phyloP scores from a whole-genome alignment of 2,888 invertebrate species.

The Ischnus inquisitorius region DNA sequence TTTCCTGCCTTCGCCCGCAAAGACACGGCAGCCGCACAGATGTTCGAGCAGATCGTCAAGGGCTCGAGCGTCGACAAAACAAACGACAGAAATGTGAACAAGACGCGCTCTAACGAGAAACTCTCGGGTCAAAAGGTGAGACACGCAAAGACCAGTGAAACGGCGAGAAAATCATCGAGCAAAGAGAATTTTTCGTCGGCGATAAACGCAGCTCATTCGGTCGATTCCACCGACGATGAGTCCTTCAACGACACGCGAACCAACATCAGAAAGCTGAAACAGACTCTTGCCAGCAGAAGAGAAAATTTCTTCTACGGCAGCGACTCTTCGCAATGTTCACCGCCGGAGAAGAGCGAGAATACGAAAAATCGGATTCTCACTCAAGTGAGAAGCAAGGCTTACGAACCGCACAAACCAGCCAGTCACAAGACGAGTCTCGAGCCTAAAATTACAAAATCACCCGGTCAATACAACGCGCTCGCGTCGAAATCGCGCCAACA shows the following conservation, averaged over 20 bases:
- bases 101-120: constrained; percentile 44
- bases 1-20: constrained; percentile 13
- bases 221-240: constrained; percentile 71
- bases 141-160: constrained; percentile 7
- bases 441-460: constrained; percentile 75
- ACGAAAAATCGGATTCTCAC: constrained; percentile 61
- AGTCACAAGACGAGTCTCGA: constrained; percentile 79
- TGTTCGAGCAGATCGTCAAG: constrained; percentile 36
- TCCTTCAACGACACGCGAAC: constrained; percentile 70
- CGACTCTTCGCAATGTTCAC: constrained; percentile 64
- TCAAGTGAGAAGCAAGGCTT: constrained; percentile 72
- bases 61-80: constrained; percentile 16
- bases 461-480: constrained; percentile 71
- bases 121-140: constrained; percentile 1
- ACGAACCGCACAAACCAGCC: constrained; percentile 80
- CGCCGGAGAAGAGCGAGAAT: constrained; percentile 61
- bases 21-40: not conserved
- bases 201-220: constrained; percentile 48
- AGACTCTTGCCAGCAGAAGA: constrained; percentile 74
- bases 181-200: constrained; percentile 39
- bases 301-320: constrained; percentile 77
- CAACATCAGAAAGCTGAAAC: constrained; percentile 75
- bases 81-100: constrained; percentile 50
- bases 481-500: constrained; percentile 50
- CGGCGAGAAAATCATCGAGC: not conserved